Conservation (phyloP, 2,113 vertebrate genomes). For the Elgaria multicarinata region DNA sequence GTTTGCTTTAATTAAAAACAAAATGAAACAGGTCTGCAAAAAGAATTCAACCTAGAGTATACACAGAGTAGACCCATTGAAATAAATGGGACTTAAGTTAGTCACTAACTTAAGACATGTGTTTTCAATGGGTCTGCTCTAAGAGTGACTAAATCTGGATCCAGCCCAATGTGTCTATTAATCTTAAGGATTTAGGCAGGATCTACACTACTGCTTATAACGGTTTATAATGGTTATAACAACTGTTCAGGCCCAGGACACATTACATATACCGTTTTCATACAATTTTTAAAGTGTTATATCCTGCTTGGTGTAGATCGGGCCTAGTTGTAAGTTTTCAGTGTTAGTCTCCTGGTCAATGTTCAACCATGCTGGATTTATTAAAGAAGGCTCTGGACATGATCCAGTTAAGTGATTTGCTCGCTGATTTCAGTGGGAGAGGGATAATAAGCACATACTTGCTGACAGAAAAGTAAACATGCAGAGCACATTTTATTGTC, state of each 20-base stretch:
- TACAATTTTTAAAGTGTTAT: no score
- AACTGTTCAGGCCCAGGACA: no score
- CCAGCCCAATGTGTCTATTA: not conserved
- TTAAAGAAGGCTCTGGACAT: not conserved
- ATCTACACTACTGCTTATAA: no score
- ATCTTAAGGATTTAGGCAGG: no score
- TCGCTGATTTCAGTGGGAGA: not conserved
- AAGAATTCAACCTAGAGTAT: not conserved
- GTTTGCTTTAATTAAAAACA: not conserved
- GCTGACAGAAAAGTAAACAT: not conserved
- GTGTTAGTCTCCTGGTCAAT: not conserved
- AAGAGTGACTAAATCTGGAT: no score
- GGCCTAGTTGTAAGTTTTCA: not conserved
- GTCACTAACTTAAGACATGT: no score
- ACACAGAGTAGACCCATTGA: no score
- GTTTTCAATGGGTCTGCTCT: no score
- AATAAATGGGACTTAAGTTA: no score
- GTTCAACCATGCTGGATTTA: not conserved
- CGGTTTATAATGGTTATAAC: no score
- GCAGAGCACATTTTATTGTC: not conserved
- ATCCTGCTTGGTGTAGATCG: no score
- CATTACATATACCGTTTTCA: no score
- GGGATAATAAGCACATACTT: not conserved
- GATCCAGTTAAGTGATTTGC: not conserved
- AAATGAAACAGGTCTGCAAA: not conserved